Evolutionary conservation across 2,113 vertebrate species (phyloP).

Genomic region (Pangasianodon gigas): DNA sequence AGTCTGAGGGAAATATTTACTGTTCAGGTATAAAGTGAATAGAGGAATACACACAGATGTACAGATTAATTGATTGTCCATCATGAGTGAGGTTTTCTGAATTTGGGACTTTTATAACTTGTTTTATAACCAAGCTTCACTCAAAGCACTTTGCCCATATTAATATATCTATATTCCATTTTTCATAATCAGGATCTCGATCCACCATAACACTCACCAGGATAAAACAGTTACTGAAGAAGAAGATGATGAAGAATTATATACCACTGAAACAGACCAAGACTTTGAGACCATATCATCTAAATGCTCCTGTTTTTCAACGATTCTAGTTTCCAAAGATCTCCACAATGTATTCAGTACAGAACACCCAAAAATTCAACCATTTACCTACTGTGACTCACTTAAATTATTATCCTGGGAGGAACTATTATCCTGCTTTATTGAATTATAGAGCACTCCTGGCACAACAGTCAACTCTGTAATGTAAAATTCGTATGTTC

Average conservation of each 20-base stretch:
- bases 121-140: not conserved
- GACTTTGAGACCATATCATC: not conserved
- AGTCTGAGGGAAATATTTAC: not conserved
- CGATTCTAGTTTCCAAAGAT: not conserved
- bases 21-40: not conserved
- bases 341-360: not conserved
- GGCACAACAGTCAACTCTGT: not conserved
- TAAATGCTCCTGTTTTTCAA: not conserved
- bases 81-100: not conserved
- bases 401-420: not conserved
- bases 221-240: not conserved
- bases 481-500: conserved; percentile 16
- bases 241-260: not conserved
- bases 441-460: conserved; percentile 9
- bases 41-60: not conserved
- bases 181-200: not conserved
- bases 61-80: conserved; percentile 1
- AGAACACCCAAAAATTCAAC: not conserved
- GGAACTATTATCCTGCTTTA: conserved; percentile 16
- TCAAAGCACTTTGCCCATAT: not conserved
- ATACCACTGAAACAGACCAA: not conserved
- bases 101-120: not conserved
- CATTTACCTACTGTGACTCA: not conserved
- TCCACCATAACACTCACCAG: too few species aligned
- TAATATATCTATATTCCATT: not conserved